These are phyloP conservation scores for Peromyscus nudipes DNA, from an alignment of 2,797 vertebrate genomes.

Conservation along the genomic window DNA sequence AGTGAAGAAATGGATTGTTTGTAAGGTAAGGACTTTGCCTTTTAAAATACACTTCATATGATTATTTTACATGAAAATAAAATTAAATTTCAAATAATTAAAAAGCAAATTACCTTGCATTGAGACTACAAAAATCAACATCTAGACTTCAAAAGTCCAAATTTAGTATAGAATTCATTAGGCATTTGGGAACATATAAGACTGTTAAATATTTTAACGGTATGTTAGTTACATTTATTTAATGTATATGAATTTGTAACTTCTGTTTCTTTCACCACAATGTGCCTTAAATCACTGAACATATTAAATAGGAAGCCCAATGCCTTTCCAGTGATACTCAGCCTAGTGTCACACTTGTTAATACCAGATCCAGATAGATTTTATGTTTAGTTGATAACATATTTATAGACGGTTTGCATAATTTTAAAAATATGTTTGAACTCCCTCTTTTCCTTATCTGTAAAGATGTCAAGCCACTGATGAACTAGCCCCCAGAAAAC, in stretches of 20 bases:
- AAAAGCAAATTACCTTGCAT: conserved; percentile 59
- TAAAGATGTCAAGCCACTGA: neutral
- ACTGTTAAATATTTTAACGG: conserved; percentile 42
- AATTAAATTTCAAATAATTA: conserved; percentile 76
- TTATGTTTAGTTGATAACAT: conserved; percentile 31
- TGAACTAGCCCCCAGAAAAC: neutral
- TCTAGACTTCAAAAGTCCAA: neutral
- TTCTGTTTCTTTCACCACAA: conserved; percentile 47
- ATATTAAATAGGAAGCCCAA: conserved; percentile 15
- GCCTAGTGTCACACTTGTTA: conserved; percentile 26
- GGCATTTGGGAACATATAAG: neutral
- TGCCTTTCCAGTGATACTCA: neutral
- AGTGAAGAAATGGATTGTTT: conserved; percentile 83
- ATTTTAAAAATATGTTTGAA: conserved; percentile 37
- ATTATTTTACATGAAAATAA: conserved; percentile 76
- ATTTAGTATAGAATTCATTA: neutral
- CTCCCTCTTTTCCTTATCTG: neutral
- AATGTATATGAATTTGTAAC: conserved; percentile 6
- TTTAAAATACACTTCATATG: conserved; percentile 84
- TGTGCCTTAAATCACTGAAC: conserved; percentile 37
- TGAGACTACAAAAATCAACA: neutral
- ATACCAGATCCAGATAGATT: conserved; percentile 18
- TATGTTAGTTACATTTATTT: conserved; percentile 22
- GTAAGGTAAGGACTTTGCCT: conserved; percentile 82
- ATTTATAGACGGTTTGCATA: conserved; percentile 39